Conservation (phyloP, 2,888 invertebrate genomes). For the Hypercompe scribonia region DNA sequence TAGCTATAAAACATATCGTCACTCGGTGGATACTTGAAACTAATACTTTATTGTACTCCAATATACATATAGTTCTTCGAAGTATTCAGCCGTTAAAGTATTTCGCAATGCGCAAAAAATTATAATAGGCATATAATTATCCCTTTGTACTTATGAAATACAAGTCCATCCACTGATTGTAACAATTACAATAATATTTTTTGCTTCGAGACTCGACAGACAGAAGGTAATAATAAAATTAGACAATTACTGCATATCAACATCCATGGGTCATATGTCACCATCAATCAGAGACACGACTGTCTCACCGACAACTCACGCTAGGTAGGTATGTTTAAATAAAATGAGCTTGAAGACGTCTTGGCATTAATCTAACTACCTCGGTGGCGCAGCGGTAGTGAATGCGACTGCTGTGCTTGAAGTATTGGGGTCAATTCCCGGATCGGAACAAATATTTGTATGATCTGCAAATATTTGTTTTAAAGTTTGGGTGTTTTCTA, state of each 20-base stretch:
- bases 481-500: no score
- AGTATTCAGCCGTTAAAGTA: not conserved
- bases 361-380: no score
- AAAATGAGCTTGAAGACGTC: not conserved
- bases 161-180: not conserved
- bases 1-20: no score
- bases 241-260: not conserved
- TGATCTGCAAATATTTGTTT: no score
- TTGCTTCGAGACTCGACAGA: not conserved
- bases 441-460: no score
- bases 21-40: not conserved
- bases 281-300: not conserved
- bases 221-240: not conserved
- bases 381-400: no score
- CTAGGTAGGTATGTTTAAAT: not conserved
- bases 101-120: not conserved
- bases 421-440: no score
- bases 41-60: not conserved
- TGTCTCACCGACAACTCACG: not conserved
- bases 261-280: not conserved
- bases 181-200: constrained; percentile 1
- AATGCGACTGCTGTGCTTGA: no score
- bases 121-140: not conserved
- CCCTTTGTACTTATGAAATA: not conserved
- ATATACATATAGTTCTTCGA: not conserved